These are phyloP conservation scores for Enoplosus armatus DNA, from an alignment of 2,797 vertebrate genomes.

Conservation along the genomic window DNA sequence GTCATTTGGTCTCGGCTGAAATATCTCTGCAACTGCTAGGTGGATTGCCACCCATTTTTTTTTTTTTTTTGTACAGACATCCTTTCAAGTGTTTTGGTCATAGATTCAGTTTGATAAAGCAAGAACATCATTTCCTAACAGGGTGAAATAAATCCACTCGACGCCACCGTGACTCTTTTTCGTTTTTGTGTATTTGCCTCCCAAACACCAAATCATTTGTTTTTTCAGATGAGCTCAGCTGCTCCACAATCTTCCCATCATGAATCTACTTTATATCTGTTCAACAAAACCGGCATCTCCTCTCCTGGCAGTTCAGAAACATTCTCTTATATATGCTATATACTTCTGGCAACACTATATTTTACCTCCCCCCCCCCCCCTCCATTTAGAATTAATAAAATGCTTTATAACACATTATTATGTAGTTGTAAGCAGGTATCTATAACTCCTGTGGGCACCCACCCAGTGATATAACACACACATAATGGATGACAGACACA, in stretches of 20 bases:
- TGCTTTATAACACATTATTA: neutral
- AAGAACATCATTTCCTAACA: neutral
- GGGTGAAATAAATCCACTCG: neutral
- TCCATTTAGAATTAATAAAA: too few relatives aligned
- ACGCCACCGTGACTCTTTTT: neutral
- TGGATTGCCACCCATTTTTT: too few relatives aligned
- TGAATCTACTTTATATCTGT: neutral
- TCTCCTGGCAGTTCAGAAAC: neutral
- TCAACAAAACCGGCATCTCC: neutral
- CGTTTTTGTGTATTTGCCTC: too few relatives aligned
- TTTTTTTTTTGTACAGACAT: neutral
- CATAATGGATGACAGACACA: neutral
- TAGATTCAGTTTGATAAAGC: neutral
- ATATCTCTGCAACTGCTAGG: neutral
- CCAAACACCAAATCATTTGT: neutral
- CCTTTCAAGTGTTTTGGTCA: neutral
- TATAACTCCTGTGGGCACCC: neutral
- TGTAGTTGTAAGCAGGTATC: neutral
- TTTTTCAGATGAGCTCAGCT: neutral
- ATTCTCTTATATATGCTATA: too few relatives aligned
- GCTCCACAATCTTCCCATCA: neutral
- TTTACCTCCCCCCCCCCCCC: too few relatives aligned
- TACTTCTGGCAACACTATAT: neutral
- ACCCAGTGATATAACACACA: too few relatives aligned
- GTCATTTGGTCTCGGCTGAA: neutral